Base-by-base conservation (phyloP, 2,888 invertebrate species). In the Aphodius sticticus region DNA sequence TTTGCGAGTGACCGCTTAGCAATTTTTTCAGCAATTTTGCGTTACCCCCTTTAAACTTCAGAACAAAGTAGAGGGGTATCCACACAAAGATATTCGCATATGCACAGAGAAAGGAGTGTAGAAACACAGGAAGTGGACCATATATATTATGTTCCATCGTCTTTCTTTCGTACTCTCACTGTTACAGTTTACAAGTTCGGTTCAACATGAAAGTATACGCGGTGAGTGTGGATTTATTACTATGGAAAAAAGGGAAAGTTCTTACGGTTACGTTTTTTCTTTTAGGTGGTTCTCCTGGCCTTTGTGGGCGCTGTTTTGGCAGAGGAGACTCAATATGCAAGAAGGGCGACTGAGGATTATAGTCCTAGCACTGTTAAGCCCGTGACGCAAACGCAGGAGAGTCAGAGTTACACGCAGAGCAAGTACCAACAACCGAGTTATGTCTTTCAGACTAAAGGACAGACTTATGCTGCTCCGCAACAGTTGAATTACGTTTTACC, bases 71-170 rank as follows among this genome's bases (percentile, higher is more conserved):
- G 76, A 70, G 76, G 53, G 76, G 53, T 9, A 53, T 37, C 12
- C 74, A 76, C 16, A 78, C 76, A 15, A 37, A 78, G 36, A 35
- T 76, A 77, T 83, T 84, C 83, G 83, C 83, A 83, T 81, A 84
- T 82, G 70, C 38, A 77, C 76, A 83, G 87, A 88, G 88, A 88
- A 88, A 88, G 88, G 87, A 87, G 87, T 86, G 86, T 86, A 86
- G 74, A 74, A 74, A 74, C 26, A 85, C 84, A 85, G 85, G 86
- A 86, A 86, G 85, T 85, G 81, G 82, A 77, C 81, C 85, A 85
- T 88, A 88, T 88, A 88, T 85, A 88, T 86, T 84, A 81, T 80
- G 85, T 82, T 70, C 81, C 84, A 82, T 84, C 84, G 84, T 84
- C 84, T 81, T 82, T 80, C 72, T 78, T 26, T 77, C 79, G 83